Conservation (phyloP, 2,113 vertebrate species). For the Labrus mixtus region DNA sequence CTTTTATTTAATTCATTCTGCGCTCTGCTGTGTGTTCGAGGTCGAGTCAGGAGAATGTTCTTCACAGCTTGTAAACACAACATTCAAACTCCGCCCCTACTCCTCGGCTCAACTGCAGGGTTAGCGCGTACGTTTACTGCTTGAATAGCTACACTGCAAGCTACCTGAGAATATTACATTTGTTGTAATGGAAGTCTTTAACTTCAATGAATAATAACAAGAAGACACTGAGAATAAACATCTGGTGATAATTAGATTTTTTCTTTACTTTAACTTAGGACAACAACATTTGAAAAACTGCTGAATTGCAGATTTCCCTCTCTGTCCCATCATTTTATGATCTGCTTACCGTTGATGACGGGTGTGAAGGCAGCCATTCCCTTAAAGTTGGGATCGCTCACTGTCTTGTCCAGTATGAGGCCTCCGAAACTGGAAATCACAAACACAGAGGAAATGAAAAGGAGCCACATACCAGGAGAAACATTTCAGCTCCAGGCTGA, state of each 20-base stretch:
- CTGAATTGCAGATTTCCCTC: not conserved
- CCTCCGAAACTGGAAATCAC: slow-evolving; percentile 88
- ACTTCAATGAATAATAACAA: no score
- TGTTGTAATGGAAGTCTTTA: no score
- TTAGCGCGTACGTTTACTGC: no score
- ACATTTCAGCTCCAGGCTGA: not conserved
- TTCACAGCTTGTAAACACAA: no score
- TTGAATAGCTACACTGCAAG: no score
- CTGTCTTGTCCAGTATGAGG: slow-evolving; percentile 93
- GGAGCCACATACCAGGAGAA: not conserved
- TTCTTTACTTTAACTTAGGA: not conserved
- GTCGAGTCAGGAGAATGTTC: not conserved
- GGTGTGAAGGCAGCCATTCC: slow-evolving; percentile 97
- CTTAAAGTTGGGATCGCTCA: slow-evolving; percentile 89
- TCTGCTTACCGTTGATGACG: slow-evolving; percentile 93
- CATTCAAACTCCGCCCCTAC: no score
- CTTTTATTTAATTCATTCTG: not conserved
- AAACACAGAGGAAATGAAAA: slow-evolving; percentile 30
- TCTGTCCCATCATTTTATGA: not conserved
- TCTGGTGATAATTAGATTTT: no score
- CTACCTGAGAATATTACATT: no score
- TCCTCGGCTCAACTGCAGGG: no score
- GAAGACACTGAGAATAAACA: not conserved
- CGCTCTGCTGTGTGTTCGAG: not conserved
- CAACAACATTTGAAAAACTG: not conserved